phyloP scores from a whole-genome alignment of 2,797 vertebrate species.

The Pipistrellus nathusii region DNA sequence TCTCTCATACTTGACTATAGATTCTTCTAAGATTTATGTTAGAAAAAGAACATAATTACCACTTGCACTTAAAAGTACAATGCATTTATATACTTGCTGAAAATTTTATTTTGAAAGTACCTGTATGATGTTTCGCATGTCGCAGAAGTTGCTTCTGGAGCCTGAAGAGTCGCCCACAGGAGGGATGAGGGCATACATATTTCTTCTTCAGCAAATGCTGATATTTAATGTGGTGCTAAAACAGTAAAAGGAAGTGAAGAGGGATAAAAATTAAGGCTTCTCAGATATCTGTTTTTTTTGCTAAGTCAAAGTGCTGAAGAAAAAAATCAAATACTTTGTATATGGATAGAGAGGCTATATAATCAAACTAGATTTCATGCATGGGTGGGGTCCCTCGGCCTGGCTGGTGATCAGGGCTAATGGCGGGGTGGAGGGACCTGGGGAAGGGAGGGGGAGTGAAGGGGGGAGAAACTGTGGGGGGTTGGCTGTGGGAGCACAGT shows the following conservation, averaged over 20 bases:
- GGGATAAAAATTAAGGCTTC: neutral
- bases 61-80: neutral
- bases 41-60: neutral
- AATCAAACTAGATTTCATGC: neutral
- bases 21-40: neutral
- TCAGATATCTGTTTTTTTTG: neutral
- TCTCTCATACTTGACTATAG: neutral
- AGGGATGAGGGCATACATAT: conserved; percentile 97
- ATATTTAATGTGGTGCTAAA: conserved; percentile 98
- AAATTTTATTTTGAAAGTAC: conserved; percentile 84
- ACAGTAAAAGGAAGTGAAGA: conserved; percentile 34
- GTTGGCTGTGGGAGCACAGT: no score
- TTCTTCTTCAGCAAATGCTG: conserved; percentile 99
- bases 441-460: rapidly evolving
- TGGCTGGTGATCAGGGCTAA: no score
- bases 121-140: conserved; percentile 99
- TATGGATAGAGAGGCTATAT: neutral
- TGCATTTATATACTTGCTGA: neutral
- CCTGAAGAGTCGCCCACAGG: conserved; percentile 96
- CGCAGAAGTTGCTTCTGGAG: conserved; percentile 98
- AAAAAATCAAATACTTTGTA: conserved; percentile 14
- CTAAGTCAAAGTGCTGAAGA: neutral
- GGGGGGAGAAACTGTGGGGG: no score
- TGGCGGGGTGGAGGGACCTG: no score
- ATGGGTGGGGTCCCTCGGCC: no score